Conservation (phyloP, 2,797 vertebrate genomes). For the Valencia hispanica region DNA sequence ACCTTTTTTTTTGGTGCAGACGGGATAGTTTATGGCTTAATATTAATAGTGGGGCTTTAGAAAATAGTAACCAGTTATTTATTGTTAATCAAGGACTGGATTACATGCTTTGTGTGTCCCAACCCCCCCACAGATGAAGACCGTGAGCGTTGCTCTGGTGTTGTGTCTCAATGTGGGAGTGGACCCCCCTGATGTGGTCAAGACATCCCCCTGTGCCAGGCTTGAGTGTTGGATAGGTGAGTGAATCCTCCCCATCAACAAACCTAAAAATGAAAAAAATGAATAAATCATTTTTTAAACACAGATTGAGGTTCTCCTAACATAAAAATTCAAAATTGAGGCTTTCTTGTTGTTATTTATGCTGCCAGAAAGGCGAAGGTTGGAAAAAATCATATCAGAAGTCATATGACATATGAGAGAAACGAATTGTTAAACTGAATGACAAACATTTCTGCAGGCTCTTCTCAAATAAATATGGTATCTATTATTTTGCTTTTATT, state of each 20-base stretch:
- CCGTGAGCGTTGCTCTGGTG: constrained; percentile 96
- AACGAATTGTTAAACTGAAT: not conserved
- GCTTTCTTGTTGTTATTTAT: no score
- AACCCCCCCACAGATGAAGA: constrained; percentile 90
- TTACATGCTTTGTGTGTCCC: constrained; percentile 1
- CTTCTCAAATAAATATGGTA: no score
- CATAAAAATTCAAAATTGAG: not conserved
- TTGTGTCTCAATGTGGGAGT: constrained; percentile 98
- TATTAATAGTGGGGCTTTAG: not conserved
- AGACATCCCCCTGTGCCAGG: constrained; percentile 96
- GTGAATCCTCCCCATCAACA: constrained; percentile 34
- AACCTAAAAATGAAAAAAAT: not conserved
- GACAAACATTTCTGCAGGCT: no score
- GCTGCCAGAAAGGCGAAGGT: not conserved
- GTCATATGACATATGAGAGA: not conserved
- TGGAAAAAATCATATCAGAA: not conserved
- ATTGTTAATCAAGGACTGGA: not conserved
- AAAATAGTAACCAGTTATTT: not conserved
- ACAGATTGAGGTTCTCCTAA: not conserved
- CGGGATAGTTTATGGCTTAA: not conserved
- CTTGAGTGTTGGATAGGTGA: constrained; percentile 99
- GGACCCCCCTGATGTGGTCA: constrained; percentile 97
- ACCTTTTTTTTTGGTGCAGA: not conserved
- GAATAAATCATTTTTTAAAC: not conserved
- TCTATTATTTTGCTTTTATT: no score